Conservation (phyloP, 2,888 invertebrate species). For the Merodon equestris region DNA sequence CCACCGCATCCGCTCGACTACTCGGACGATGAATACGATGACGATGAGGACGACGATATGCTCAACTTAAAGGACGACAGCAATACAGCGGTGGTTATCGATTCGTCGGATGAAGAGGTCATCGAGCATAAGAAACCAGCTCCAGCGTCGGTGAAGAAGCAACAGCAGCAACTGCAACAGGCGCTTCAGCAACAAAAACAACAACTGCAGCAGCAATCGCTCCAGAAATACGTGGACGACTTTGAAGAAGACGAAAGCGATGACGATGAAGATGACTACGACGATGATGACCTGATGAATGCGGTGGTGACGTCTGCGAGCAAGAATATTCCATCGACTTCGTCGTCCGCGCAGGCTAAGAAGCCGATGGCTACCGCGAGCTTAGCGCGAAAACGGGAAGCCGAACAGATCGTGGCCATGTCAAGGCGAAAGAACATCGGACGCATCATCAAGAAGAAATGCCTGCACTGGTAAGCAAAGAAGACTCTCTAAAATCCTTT, state of each 20-base stretch:
- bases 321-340: conserved; percentile 14
- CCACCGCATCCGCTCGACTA: conserved; percentile 23
- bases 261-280: conserved; percentile 60
- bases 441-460: conserved; percentile 46
- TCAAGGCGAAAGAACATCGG: conserved; percentile 44
- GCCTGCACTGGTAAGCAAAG: conserved; percentile 43
- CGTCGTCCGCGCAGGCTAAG: conserved; percentile 7
- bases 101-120: conserved; percentile 48
- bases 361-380: conserved; percentile 16
- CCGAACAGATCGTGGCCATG: conserved; percentile 37
- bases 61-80: conserved; percentile 44
- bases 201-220: background rate
- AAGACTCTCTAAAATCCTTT: too few species aligned
- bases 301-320: conserved; percentile 50
- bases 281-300: conserved; percentile 63
- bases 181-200: background rate
- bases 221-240: conserved; percentile 6
- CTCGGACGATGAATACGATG: conserved; percentile 46
- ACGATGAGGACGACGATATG: conserved; percentile 48
- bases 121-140: background rate
- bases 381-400: conserved; percentile 21
- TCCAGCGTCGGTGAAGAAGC: background rate
- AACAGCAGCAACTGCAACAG: background rate
- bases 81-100: conserved; percentile 48
- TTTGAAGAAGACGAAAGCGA: conserved; percentile 48